phyloP scores from a whole-genome alignment of 2,888 invertebrate genomes.

The Steinernema hermaphroditum region DNA sequence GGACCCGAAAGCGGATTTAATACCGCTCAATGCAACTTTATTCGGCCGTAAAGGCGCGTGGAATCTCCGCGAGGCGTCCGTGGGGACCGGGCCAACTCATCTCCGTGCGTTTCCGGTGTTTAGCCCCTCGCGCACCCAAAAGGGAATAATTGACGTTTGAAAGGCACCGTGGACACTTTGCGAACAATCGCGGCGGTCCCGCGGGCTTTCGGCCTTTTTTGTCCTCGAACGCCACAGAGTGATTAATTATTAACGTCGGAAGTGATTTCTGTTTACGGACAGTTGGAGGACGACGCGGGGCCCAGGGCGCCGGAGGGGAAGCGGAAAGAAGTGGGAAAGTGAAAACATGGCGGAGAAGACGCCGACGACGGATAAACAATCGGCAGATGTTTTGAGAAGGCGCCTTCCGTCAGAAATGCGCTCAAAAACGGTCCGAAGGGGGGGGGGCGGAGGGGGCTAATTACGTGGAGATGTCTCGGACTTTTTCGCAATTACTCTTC shows the following conservation, averaged over 20 bases:
- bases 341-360: slow-evolving; percentile 16
- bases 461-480: no score
- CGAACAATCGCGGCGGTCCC: slow-evolving; percentile 2
- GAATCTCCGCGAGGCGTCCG: slow-evolving; percentile 13
- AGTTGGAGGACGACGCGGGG: slow-evolving; percentile 6
- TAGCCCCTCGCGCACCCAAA: slow-evolving; percentile 12
- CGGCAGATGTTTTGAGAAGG: slow-evolving; percentile 25
- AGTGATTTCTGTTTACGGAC: slow-evolving; percentile 22
- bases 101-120: slow-evolving; percentile 28
- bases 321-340: slow-evolving; percentile 3
- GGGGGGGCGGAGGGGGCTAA: background rate
- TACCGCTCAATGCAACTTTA: slow-evolving; percentile 12
- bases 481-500: no score
- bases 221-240: background rate
- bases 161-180: slow-evolving; percentile 5
- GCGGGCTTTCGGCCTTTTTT: slow-evolving; percentile 8
- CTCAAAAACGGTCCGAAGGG: background rate
- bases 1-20: background rate
- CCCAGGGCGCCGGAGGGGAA: background rate
- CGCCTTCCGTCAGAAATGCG: background rate
- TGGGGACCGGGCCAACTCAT: slow-evolving; percentile 15
- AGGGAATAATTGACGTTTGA: slow-evolving; percentile 29
- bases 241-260: background rate
- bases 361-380: background rate
- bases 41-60: slow-evolving; percentile 21